Conservation (phyloP, 2,113 vertebrate genomes). For the Rynchops niger region DNA sequence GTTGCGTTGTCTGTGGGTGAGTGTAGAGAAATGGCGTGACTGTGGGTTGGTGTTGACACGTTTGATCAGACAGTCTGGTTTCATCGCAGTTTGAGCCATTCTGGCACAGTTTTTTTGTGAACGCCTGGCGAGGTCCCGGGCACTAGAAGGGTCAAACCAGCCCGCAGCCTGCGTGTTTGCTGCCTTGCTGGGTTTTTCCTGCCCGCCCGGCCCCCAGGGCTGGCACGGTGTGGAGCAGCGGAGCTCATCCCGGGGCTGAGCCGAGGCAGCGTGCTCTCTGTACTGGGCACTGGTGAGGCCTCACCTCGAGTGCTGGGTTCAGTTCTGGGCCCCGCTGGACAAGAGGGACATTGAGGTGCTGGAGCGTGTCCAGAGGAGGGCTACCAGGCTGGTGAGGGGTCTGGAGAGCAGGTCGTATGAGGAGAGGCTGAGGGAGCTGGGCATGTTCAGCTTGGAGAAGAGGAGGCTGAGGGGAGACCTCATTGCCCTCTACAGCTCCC, state of each 20-base stretch:
- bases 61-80: not conserved
- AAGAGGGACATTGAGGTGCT: too few relatives aligned
- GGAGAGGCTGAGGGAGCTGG: too few relatives aligned
- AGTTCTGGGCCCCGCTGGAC: too few relatives aligned
- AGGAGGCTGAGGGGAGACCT: too few relatives aligned
- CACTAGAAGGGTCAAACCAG: too few relatives aligned
- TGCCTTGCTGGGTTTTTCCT: not conserved
- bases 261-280: rapidly evolving
- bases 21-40: rapidly evolving
- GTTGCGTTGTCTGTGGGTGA: not conserved
- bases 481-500: too few relatives aligned
- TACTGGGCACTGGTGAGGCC: too few relatives aligned
- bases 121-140: not conserved
- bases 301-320: too few relatives aligned
- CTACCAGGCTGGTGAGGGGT: too few relatives aligned
- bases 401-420: too few relatives aligned
- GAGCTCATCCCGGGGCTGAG: not conserved
- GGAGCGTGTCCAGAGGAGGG: too few relatives aligned
- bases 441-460: too few relatives aligned
- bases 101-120: not conserved
- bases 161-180: not conserved
- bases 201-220: not conserved
- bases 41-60: rapidly evolving
- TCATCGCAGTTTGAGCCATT: rapidly evolving
- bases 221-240: not conserved